A percentile compares a stretch with the other conserved stretches of the same genome.
Evolutionary conservation across 2,113 vertebrate species (phyloP).

Genomic region (Bagarius yarrelli): DNA sequence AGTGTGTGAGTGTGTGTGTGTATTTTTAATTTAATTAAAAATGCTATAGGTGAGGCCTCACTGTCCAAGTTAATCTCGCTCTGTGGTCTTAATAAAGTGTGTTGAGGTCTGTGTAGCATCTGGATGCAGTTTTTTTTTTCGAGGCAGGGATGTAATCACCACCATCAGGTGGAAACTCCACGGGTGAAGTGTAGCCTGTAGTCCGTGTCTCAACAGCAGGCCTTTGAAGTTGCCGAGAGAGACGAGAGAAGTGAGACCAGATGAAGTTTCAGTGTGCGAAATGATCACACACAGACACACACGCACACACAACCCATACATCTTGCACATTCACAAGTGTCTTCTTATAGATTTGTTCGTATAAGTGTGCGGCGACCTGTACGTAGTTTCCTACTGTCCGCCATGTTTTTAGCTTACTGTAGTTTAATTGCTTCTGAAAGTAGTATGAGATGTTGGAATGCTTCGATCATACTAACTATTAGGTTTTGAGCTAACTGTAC

Average conservation of each 20-base stretch:
- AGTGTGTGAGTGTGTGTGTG: slow-evolving; percentile 5
- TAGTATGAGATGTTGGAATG: too few relatives aligned
- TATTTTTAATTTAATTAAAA: slow-evolving; percentile 11
- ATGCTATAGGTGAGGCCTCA: too few relatives aligned
- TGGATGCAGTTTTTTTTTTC: slow-evolving; percentile 42
- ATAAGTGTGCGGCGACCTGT: background rate
- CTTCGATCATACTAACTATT: too few relatives aligned
- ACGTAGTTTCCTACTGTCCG: background rate
- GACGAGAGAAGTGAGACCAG: slow-evolving; percentile 22
- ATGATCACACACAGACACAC: background rate
- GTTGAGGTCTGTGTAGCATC: slow-evolving; percentile 30
- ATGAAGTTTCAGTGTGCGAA: slow-evolving; percentile 24
- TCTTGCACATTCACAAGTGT: slow-evolving; percentile 12
- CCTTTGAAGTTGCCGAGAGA: slow-evolving; percentile 35
- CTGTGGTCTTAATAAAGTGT: background rate
- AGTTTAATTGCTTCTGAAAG: too few relatives aligned
- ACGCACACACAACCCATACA: background rate
- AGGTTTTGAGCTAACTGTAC: too few relatives aligned
- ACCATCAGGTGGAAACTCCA: slow-evolving; percentile 24
- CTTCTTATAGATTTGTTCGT: background rate
- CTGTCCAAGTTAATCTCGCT: background rate
- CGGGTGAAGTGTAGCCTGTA: slow-evolving; percentile 12
- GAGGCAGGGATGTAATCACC: slow-evolving; percentile 39
- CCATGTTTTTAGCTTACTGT: background rate
- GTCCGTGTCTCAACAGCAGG: slow-evolving; percentile 2